A percentile compares a stretch with the other conserved stretches of the same genome.
Conservation (phyloP, 2,113 vertebrate genomes). For the Puma concolor region DNA sequence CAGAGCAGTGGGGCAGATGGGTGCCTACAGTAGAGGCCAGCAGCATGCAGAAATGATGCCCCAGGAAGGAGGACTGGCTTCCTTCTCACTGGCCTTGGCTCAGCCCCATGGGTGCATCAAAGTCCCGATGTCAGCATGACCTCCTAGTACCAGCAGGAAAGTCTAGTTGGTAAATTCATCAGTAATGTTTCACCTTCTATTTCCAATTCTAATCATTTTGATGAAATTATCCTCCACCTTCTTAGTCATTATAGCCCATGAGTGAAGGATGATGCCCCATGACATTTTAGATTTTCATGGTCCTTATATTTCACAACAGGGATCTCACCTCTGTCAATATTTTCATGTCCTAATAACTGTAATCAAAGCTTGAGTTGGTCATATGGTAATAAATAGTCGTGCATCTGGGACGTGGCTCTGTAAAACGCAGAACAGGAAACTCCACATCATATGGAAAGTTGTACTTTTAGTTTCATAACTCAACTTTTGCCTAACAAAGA, state of each 20-base stretch:
- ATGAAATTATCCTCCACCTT: background rate
- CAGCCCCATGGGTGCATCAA: background rate
- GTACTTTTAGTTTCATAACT: slow-evolving; percentile 88
- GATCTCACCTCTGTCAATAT: slow-evolving; percentile 67
- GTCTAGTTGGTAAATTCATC: background rate
- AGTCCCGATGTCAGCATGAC: background rate
- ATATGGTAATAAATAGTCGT: slow-evolving; percentile 65
- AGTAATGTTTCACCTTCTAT: slow-evolving; percentile 9
- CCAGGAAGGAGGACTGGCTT: background rate
- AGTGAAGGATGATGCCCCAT: background rate
- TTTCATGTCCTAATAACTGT: slow-evolving; percentile 73
- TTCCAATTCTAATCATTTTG: background rate
- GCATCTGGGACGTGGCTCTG: slow-evolving; percentile 76
- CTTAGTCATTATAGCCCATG: background rate
- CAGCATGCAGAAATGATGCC: background rate
- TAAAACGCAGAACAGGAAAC: slow-evolving; percentile 85
- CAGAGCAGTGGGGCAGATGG: background rate
- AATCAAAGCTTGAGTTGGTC: slow-evolving; percentile 65
- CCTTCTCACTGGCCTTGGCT: slow-evolving; percentile 1
- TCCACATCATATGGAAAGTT: slow-evolving; percentile 86
- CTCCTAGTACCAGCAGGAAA: background rate
- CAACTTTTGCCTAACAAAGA: slow-evolving; percentile 82
- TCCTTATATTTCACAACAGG: slow-evolving; percentile 61
- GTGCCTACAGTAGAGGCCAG: background rate
- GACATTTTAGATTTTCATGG: slow-evolving; percentile 36